Conservation (phyloP, 1,140 invertebrate genomes). For the Brachionus sp. region DNA sequence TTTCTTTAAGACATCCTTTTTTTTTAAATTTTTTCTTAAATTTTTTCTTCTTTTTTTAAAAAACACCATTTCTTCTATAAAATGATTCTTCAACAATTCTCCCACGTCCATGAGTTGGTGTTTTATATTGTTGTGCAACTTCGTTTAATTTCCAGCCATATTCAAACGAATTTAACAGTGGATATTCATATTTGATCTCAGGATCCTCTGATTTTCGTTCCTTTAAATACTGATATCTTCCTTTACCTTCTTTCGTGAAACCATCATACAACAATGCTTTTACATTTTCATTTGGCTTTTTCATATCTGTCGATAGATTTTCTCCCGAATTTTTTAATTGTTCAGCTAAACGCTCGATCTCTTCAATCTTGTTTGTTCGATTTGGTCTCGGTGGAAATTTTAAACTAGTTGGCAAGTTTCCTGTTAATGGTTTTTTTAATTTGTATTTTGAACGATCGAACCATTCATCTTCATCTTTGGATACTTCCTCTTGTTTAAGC, state of each 20-base stretch:
- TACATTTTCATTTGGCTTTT: neutral
- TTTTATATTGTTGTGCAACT: conserved; percentile 28
- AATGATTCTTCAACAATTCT: conserved; percentile 47
- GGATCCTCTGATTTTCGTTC: conserved; percentile 8
- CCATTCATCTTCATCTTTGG: conserved; percentile 25
- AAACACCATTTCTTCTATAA: conserved; percentile 45
- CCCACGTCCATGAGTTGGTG: conserved; percentile 24
- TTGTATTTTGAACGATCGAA: conserved; percentile 30
- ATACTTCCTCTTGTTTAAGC: conserved; percentile 14
- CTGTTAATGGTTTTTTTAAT: neutral
- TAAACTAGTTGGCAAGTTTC: neutral
- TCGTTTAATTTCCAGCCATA: conserved; percentile 46
- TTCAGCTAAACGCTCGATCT: neutral
- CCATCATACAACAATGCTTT: conserved; percentile 46
- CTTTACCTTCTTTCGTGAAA: conserved; percentile 47
- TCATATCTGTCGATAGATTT: conserved; percentile 41
- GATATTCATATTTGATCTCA: conserved; percentile 39
- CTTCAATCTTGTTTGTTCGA: neutral
- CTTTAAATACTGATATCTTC: conserved; percentile 47
- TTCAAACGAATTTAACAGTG: conserved; percentile 26
- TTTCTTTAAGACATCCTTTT: too few relatives aligned
- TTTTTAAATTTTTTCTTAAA: too few relatives aligned
- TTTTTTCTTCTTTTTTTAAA: conserved; percentile 42
- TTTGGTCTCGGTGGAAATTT: conserved; percentile 43
- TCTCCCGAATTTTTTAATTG: conserved; percentile 11